A percentile compares a stretch with the other conserved stretches of the same genome.
phyloP scores from a whole-genome alignment of 2,888 invertebrate genomes.

The Unio pictorum region DNA sequence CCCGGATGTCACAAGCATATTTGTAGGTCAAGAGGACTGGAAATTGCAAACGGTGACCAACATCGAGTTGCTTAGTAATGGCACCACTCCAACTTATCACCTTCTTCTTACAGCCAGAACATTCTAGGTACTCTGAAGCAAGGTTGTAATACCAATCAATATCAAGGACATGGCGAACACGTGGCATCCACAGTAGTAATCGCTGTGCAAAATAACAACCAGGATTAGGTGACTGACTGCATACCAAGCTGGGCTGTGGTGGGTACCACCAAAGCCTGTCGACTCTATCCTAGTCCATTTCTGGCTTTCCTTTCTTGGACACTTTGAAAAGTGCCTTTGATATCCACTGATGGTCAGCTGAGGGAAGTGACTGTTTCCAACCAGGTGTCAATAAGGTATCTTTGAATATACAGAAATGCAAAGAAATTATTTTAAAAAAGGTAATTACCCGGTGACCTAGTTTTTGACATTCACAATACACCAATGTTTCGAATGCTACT shows the following conservation, averaged over 20 bases:
- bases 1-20: conserved; percentile 29
- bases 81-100: conserved; percentile 26
- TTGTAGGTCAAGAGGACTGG: conserved; percentile 35
- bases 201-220: conserved; percentile 28
- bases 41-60: conserved; percentile 26
- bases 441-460: too few species aligned
- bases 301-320: conserved; percentile 8
- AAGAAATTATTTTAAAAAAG: too few species aligned
- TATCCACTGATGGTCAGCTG: conserved; percentile 24
- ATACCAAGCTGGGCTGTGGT: conserved; percentile 19
- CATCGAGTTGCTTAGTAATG: conserved; percentile 37
- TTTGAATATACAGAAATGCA: too few species aligned
- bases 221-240: conserved; percentile 6
- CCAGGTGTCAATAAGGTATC: not conserved
- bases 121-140: conserved; percentile 29
- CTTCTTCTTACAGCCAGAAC: conserved; percentile 18
- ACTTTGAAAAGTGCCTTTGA: conserved; percentile 19
- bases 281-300: conserved; percentile 9
- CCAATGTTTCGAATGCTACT: too few species aligned
- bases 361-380: conserved; percentile 21
- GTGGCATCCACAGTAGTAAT: conserved; percentile 30
- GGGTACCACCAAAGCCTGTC: conserved; percentile 34
- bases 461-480: too few species aligned
- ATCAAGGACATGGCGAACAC: conserved; percentile 31
- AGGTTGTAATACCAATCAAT: conserved; percentile 38